Conservation (phyloP, 1,140 invertebrate species). For the Physella acuta region DNA sequence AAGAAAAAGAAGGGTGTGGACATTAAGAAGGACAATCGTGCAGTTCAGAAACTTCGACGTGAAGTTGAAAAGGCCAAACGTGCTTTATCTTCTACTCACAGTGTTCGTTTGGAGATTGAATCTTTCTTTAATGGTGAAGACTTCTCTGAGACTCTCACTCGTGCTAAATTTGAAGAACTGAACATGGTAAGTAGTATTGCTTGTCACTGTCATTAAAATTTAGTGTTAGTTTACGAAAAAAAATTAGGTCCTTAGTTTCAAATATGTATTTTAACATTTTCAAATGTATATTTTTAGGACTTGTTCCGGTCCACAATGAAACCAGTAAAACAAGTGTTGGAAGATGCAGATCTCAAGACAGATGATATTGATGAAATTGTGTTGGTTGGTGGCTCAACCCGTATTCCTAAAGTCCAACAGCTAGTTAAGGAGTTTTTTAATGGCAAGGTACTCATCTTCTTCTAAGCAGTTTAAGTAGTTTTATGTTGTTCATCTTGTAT, state of each 20-base stretch:
- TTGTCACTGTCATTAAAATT: too few relatives aligned
- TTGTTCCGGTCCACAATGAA: conserved; percentile 97
- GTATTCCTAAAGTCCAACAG: conserved; percentile 99
- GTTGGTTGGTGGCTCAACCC: conserved; percentile 95
- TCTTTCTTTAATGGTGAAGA: conserved; percentile 99
- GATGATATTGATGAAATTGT: conserved; percentile 99
- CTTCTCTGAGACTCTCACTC: conserved; percentile 96
- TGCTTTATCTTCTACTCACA: conserved; percentile 90
- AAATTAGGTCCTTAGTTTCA: too few relatives aligned
- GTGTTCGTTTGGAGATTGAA: conserved; percentile 98
- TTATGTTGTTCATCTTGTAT: background rate
- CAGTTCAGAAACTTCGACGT: conserved; percentile 93
- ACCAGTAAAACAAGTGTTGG: conserved; percentile 78
- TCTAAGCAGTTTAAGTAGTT: background rate
- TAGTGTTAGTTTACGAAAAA: too few relatives aligned
- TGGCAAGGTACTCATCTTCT: conserved; percentile 46
- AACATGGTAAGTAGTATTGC: conserved; percentile 88
- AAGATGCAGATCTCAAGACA: conserved; percentile 98
- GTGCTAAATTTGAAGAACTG: conserved; percentile 98
- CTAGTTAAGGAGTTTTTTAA: conserved; percentile 98
- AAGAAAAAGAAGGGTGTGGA: conserved; percentile 99
- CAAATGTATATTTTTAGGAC: conserved; percentile 69
- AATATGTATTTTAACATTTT: too few relatives aligned
- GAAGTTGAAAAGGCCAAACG: conserved; percentile 99
- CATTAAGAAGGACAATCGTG: conserved; percentile 89